phyloP scores from a whole-genome alignment of 2,888 invertebrate genomes.

The Anarsia innoxiella region DNA sequence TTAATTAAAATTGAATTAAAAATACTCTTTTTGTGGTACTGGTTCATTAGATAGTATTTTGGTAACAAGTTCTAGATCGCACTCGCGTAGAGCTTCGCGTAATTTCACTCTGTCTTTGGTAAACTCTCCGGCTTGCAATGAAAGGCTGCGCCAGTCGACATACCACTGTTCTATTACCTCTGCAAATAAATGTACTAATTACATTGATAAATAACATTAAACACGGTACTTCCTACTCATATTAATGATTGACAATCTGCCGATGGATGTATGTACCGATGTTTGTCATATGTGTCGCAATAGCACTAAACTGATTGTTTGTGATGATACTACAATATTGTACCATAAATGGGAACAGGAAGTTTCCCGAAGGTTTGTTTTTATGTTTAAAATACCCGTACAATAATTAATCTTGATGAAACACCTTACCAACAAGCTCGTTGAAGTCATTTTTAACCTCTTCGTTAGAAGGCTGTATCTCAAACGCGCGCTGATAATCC shows the following conservation, averaged over 20 bases:
- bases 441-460: constrained; percentile 36
- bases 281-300: too few species aligned
- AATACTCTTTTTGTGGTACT: constrained; percentile 12
- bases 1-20: constrained; percentile 7
- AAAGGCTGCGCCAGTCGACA: constrained; percentile 43
- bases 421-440: constrained; percentile 45
- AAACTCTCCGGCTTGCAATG: constrained; percentile 32
- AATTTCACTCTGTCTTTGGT: constrained; percentile 32
- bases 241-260: too few species aligned
- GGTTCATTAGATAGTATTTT: constrained; percentile 32
- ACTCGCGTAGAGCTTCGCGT: constrained; percentile 33
- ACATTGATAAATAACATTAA: too few species aligned
- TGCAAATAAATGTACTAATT: constrained; percentile 26
- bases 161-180: constrained; percentile 55
- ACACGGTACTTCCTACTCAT: too few species aligned
- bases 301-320: not conserved
- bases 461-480: constrained; percentile 28
- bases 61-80: constrained; percentile 33
- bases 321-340: not conserved
- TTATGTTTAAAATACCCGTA: not conserved
- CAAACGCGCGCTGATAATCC: constrained; percentile 46
- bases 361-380: not conserved
- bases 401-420: too few species aligned
- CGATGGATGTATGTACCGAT: too few species aligned
- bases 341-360: not conserved